A percentile compares a stretch with the other conserved stretches of the same genome.
Evolutionary conservation across 2,888 invertebrate genomes (phyloP).

Genomic region (Tachina grossa): DNA sequence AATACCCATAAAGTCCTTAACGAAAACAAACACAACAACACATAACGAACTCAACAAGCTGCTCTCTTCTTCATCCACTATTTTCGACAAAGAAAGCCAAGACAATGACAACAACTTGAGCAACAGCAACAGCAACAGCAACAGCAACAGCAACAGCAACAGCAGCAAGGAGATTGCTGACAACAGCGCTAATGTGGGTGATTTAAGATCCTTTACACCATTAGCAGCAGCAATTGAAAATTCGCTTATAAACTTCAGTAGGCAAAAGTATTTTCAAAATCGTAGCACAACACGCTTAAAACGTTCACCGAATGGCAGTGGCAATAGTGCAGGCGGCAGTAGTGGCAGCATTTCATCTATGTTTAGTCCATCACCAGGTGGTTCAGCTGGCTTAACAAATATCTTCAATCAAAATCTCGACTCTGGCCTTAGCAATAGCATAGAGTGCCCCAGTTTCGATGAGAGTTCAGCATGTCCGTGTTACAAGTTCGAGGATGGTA

Average conservation of each 20-base stretch:
- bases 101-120: conserved; percentile 38
- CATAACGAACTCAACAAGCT: conserved; percentile 21
- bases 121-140: too few relatives aligned
- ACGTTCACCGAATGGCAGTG: conserved; percentile 55
- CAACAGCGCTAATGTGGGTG: conserved; percentile 51
- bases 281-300: conserved; percentile 50
- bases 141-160: conserved; percentile 16
- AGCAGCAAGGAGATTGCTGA: conserved; percentile 25
- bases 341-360: conserved; percentile 52
- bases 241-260: conserved; percentile 34
- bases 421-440: conserved; percentile 73
- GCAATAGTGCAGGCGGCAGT: conserved; percentile 31
- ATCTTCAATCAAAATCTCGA: conserved; percentile 71
- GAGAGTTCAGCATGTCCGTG: conserved; percentile 93
- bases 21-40: conserved; percentile 54
- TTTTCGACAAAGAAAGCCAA: conserved; percentile 20
- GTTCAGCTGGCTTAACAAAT: conserved; percentile 62
- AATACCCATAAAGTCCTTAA: conserved; percentile 51
- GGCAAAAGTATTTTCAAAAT: conserved; percentile 15
- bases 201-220: conserved; percentile 42
- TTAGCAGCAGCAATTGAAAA: conserved; percentile 31
- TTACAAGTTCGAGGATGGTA: conserved; percentile 95
- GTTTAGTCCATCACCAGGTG: conserved; percentile 42
- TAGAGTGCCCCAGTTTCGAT: conserved; percentile 88
- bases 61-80: conserved; percentile 32